phyloP scores from a whole-genome alignment of 2,888 invertebrate species.

The Apodemia duryi region DNA sequence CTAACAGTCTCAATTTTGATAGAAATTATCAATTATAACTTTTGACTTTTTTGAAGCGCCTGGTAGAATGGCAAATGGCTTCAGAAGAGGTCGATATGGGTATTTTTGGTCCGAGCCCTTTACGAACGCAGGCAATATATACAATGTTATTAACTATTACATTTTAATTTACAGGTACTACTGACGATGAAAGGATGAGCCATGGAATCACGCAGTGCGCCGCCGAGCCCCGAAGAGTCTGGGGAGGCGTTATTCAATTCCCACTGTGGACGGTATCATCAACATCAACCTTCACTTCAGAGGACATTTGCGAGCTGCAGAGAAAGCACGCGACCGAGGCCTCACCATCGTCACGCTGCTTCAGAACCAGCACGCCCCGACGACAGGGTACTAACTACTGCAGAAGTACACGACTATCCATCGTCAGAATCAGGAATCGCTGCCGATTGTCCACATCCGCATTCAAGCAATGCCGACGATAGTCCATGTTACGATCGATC shows the following conservation, averaged over 20 bases:
- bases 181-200: slow-evolving; percentile 72
- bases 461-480: slow-evolving; percentile 68
- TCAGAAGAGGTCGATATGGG: too few relatives aligned
- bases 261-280: slow-evolving; percentile 84
- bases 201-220: slow-evolving; percentile 79
- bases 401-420: slow-evolving; percentile 75
- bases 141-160: slow-evolving; percentile 19
- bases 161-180: slow-evolving; percentile 50
- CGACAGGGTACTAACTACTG: slow-evolving; percentile 68
- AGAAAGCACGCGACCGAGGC: slow-evolving; percentile 59
- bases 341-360: slow-evolving; percentile 64
- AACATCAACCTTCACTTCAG: slow-evolving; percentile 73
- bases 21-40: too few relatives aligned
- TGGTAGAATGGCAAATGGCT: too few relatives aligned
- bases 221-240: slow-evolving; percentile 78
- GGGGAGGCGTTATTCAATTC: slow-evolving; percentile 85
- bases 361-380: slow-evolving; percentile 71
- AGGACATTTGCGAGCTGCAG: slow-evolving; percentile 70
- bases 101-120: too few relatives aligned
- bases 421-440: slow-evolving; percentile 77
- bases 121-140: too few relatives aligned
- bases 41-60: too few relatives aligned
- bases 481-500: slow-evolving; percentile 70
- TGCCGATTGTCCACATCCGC: slow-evolving; percentile 71
- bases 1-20: too few relatives aligned